Evolutionary conservation across 2,113 vertebrate genomes (phyloP).

Genomic region (Megatriorchis doriae): DNA sequence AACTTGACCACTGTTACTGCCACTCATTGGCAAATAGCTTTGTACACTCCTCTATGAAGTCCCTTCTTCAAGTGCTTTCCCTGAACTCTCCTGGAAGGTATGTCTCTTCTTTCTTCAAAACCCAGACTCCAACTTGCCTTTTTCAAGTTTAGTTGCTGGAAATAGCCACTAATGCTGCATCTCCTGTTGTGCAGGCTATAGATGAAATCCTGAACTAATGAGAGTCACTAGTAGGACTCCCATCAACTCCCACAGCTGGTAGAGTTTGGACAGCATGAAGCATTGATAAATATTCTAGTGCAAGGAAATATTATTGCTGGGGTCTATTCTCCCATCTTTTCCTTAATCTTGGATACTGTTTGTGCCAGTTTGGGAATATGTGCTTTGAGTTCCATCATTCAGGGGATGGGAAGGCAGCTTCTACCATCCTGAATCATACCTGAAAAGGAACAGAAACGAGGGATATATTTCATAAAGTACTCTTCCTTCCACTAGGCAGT

Average conservation of each 20-base stretch:
- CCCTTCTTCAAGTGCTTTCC: background rate
- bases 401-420: background rate
- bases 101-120: background rate
- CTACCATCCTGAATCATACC: background rate
- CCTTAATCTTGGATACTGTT: background rate
- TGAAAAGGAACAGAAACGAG: background rate
- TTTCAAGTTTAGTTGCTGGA: background rate
- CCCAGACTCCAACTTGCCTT: background rate
- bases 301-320: background rate
- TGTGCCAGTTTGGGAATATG: background rate
- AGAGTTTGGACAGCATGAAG: background rate
- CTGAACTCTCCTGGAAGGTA: background rate
- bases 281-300: background rate
- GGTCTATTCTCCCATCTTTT: background rate
- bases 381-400: background rate
- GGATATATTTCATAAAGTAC: background rate
- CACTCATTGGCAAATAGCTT: background rate
- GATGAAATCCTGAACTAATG: background rate
- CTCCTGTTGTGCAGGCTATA: background rate
- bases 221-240: background rate
- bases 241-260: background rate
- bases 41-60: background rate
- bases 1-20: background rate
- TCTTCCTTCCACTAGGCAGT: background rate
- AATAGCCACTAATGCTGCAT: background rate